Conservation (phyloP, 1,140 invertebrate species). For the Anadara kagoshimensis region DNA sequence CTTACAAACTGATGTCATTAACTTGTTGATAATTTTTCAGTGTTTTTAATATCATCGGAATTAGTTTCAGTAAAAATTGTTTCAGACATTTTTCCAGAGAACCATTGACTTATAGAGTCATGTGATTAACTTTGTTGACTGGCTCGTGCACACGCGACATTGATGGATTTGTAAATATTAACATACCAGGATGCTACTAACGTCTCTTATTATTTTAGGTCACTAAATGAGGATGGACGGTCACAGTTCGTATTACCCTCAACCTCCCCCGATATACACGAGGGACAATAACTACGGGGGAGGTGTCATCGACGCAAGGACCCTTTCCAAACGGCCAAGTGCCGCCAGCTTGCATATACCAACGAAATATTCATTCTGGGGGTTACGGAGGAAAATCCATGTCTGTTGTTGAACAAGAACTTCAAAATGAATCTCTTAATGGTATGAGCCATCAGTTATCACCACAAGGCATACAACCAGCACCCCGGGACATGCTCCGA, state of each 20-base stretch:
- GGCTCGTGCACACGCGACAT: conserved; percentile 25
- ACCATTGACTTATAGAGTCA: conserved; percentile 8
- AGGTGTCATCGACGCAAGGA: conserved; percentile 9
- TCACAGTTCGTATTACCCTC: conserved; percentile 51
- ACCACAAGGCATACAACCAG: conserved; percentile 32
- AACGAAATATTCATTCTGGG: conserved; percentile 42
- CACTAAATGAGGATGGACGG: conserved; percentile 53
- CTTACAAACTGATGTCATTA: too few relatives aligned
- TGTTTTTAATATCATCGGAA: conserved; percentile 3
- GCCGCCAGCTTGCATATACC: conserved; percentile 52
- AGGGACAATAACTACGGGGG: conserved; percentile 27
- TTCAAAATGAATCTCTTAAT: conserved; percentile 39
- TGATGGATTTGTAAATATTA: conserved; percentile 29
- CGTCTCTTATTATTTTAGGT: conserved; percentile 39
- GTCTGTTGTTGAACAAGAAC: conserved; percentile 64
- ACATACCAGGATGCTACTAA: conserved; percentile 26
- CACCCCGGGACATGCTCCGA: conserved; percentile 24
- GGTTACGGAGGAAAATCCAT: conserved; percentile 65
- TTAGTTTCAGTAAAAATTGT: conserved; percentile 39
- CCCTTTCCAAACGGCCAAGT: conserved; percentile 10
- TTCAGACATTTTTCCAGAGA: conserved; percentile 11
- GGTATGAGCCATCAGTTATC: conserved; percentile 34
- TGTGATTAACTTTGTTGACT: conserved; percentile 21
- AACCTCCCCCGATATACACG: conserved; percentile 36
- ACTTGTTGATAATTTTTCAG: too few relatives aligned